Evolutionary conservation across 2,888 invertebrate species (phyloP), one percentile per base, ranked within the genome.

Genomic region (Platycheirus albimanus): DNA sequence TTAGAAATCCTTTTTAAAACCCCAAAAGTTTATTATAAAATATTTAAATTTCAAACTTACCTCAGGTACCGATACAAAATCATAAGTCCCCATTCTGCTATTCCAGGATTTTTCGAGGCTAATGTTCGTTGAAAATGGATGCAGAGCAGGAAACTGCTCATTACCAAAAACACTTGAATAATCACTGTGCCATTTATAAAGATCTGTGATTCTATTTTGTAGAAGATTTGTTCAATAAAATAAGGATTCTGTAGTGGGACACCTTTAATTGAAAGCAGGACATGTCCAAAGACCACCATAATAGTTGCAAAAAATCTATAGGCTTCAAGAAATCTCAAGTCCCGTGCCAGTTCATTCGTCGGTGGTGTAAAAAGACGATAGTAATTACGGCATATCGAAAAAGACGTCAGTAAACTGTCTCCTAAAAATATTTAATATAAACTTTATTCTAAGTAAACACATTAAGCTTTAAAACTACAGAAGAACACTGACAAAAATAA

Each of bases 111-210:
- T 11, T 76, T 80, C 2, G 69, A 70, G 1, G 71, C 79, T 0
- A 89, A 74, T 19, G 78, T 77, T 17, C 87, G 74, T 11, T 86
- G 85, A 28, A 88, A 88, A 61, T 87, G 87, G 2, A 88, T 79
- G 58, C 86, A 88, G 0, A 92, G 90, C 17, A 93, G 88, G 87
- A 93, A 93, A 0, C 92, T 92, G 0, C 93, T 92, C 85, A 93
- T 91, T 0, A 92, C 91, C 87, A 93, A 92, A 89, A 93, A 93
- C 0, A 91, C 91, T 84, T 93, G 93, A 85, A 93, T 90, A 88
- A 92, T 90, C 0, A 92, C 87, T 0, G 91, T 91, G 0, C 92
- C 92, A 88, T 93, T 93, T 76, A 92, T 86, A 0, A 92, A 79
- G n/a, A 89, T 47, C 0, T 87, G 85, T 0, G 86, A 75, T 71